Percentiles rank a stretch among this genome's conserved stretches.
phyloP scores from a whole-genome alignment of 2,113 vertebrate species.

The Myotis brandtii region DNA sequence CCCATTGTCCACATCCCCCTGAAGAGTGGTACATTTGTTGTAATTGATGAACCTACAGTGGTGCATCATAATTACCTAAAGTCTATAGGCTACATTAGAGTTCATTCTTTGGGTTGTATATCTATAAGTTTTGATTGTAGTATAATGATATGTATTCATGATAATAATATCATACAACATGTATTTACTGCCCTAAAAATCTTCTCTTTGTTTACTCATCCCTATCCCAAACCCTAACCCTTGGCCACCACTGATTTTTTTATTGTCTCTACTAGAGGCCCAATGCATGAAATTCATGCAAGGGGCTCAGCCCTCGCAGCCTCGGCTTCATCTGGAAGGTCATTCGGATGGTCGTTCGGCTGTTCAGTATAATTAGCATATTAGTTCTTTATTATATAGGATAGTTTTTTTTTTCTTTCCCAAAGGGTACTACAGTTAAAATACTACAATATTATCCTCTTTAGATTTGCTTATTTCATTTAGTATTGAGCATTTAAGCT shows the following conservation, averaged over 20 bases:
- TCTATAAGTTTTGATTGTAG: background rate
- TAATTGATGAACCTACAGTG: background rate
- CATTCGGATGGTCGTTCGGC: no score
- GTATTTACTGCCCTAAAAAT: background rate
- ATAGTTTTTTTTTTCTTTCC: background rate
- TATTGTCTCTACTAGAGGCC: background rate
- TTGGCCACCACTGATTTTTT: background rate
- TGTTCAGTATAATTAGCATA: no score
- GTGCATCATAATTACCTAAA: background rate
- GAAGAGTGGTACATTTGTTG: background rate
- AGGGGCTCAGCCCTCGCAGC: no score
- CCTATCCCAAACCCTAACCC: background rate
- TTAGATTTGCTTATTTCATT: background rate
- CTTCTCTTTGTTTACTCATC: background rate
- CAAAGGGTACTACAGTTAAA: background rate
- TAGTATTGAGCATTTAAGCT: background rate
- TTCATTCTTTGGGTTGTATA: background rate
- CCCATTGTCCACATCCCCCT: background rate
- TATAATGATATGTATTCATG: background rate
- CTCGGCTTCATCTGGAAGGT: no score
- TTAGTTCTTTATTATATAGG: no score
- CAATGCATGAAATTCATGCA: no score
- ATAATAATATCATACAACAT: background rate
- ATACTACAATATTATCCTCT: background rate
- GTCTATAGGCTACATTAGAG: background rate